Percentiles rank a stretch among this genome's conserved stretches.
phyloP scores from a whole-genome alignment of 2,888 invertebrate species.

The Phanerotoma sp. region DNA sequence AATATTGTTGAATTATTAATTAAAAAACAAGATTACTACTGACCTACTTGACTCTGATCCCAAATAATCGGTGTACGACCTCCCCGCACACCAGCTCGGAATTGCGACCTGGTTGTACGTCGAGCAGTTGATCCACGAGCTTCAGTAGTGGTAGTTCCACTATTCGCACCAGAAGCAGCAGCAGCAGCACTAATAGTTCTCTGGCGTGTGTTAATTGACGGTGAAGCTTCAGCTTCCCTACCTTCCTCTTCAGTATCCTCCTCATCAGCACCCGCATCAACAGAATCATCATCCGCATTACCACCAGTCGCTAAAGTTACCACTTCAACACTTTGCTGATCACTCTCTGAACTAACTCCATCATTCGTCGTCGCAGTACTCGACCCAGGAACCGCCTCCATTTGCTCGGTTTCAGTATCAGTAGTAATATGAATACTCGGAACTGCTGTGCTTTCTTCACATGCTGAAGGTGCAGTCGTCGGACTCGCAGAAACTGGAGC shows the following conservation, averaged over 20 bases:
- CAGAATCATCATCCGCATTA: slow-evolving; percentile 42
- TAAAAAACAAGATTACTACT: slow-evolving; percentile 2
- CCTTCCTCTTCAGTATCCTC: slow-evolving; percentile 66
- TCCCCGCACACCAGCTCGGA: slow-evolving; percentile 48
- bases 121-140: slow-evolving; percentile 46
- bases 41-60: slow-evolving; percentile 54
- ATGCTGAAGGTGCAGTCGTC: slow-evolving; percentile 39
- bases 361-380: slow-evolving; percentile 45
- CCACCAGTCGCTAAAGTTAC: slow-evolving; percentile 41
- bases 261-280: slow-evolving; percentile 48
- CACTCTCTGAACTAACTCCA: slow-evolving; percentile 65
- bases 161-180: slow-evolving; percentile 45
- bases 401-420: slow-evolving; percentile 44
- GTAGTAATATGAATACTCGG: slow-evolving; percentile 42
- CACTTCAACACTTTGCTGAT: slow-evolving; percentile 59
- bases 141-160: slow-evolving; percentile 35
- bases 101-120: slow-evolving; percentile 49
- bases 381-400: slow-evolving; percentile 46
- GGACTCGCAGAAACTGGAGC: slow-evolving; percentile 42
- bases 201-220: slow-evolving; percentile 63
- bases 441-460: slow-evolving; percentile 44
- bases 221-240: slow-evolving; percentile 78
- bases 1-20: too few relatives aligned
- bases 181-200: slow-evolving; percentile 49
- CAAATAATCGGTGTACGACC: slow-evolving; percentile 68